Evolutionary conservation across 2,888 invertebrate species (phyloP), one percentile per base, ranked within the genome.

Genomic region (Thymelicus acteon): DNA sequence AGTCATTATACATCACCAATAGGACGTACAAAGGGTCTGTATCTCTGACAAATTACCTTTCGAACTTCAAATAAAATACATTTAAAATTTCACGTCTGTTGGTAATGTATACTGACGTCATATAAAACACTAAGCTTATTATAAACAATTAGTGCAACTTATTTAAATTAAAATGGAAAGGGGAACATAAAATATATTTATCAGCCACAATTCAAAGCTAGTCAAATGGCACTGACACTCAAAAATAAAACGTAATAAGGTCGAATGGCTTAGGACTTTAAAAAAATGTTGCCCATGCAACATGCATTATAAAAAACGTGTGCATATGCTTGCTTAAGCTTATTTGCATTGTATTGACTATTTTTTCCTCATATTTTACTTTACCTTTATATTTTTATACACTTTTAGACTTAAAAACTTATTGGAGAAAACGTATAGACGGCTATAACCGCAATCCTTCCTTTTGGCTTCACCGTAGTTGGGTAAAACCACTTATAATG

Each of bases 251-350:
- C 3, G 5, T 6, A 7, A 13, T 0, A 6, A 6, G 24, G 57
- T 3, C 1, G 0, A 19, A 19, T 19, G 24, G 44, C 39, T 39
- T 60, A 24, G 60, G 48, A 67, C 48, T 15, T 67, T 60, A 54
- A 10, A 68, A 61, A 52, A 40, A 37, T 49, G 48, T 63, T 54
- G 52, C 61, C 2, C 67, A 68, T 68, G 52, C 67, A 61, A 68
- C 67, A 68, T 68, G 67, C 67, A 67, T 49, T 44, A 52, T 54
- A 52, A 44, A 54, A 61, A n/a, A 39, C 49, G n/a, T 67, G 48
- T 54, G 54, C 40, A 54, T 52, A 39, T 65, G 60, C 12, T 57
- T 24, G 47, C 60, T 47, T 47, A 58, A 47, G 58, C 48, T 47
- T 15, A 31, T 8, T 58, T 63, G 47, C 13, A 44, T 39, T 44